Conservation (phyloP, 2,113 vertebrate genomes). For the Ariopsis seemanni region DNA sequence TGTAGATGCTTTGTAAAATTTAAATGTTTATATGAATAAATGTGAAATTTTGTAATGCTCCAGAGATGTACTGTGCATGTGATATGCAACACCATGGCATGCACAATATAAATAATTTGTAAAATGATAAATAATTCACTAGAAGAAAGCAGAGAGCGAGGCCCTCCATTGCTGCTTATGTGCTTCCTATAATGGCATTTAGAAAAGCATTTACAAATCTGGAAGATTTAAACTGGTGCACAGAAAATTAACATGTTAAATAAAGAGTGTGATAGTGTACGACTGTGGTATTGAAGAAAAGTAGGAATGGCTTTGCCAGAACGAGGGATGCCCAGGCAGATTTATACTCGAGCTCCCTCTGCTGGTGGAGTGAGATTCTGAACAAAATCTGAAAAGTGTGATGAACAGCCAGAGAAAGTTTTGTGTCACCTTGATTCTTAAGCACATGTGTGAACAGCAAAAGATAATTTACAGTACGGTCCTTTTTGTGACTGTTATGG, state of each 20-base stretch:
- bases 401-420: not conserved
- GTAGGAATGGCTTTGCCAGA: not conserved
- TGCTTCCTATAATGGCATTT: too few species aligned
- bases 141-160: not conserved
- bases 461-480: not conserved
- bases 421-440: not conserved
- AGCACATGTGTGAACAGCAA: not conserved
- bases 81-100: not conserved
- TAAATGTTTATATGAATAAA: not conserved
- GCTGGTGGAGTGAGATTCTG: constrained; percentile 40
- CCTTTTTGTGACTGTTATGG: not conserved
- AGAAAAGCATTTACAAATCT: too few species aligned
- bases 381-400: not conserved
- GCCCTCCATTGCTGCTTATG: not conserved
- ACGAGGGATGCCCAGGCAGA: not conserved
- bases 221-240: not conserved
- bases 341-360: constrained; percentile 58
- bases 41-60: not conserved
- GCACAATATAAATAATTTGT: not conserved
- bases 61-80: not conserved
- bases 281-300: not conserved
- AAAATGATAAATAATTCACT: not conserved
- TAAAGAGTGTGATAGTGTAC: not conserved
- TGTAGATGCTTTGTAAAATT: not conserved
- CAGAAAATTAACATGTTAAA: not conserved